Evolutionary conservation across 2,113 vertebrate genomes (phyloP).

Genomic region (Clupea harengus): DNA sequence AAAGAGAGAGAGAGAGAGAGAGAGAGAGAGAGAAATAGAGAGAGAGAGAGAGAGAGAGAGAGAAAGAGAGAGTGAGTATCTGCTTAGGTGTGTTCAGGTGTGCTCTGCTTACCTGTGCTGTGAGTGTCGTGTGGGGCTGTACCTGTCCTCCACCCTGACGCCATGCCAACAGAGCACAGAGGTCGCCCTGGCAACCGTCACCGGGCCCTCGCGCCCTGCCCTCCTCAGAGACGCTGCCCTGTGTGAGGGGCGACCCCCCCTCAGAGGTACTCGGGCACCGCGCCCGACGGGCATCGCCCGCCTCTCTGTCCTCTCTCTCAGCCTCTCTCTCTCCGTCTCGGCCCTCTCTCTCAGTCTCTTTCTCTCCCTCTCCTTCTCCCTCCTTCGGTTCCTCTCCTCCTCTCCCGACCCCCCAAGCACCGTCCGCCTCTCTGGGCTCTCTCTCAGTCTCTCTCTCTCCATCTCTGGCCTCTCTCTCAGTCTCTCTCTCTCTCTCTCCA

Average conservation of each 20-base stretch:
- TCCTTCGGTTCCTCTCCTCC: slow-evolving; percentile 22
- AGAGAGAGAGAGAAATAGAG: background rate
- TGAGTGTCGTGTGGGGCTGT: slow-evolving; percentile 40
- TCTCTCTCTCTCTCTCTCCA: background rate
- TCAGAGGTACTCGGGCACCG: slow-evolving; percentile 22
- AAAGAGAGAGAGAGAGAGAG: background rate
- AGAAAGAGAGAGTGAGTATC: background rate
- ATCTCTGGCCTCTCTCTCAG: background rate
- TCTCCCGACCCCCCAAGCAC: slow-evolving; percentile 53
- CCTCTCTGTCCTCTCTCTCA: background rate
- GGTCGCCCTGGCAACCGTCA: background rate
- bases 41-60: background rate
- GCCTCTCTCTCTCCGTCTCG: background rate
- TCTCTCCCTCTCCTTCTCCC: background rate
- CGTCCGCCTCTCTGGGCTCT: background rate
- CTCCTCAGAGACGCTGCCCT: slow-evolving; percentile 26
- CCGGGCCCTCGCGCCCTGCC: slow-evolving; percentile 26
- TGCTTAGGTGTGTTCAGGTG: background rate
- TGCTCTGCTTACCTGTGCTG: slow-evolving; percentile 54
- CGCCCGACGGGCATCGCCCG: slow-evolving; percentile 50
- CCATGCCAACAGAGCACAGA: slow-evolving; percentile 58
- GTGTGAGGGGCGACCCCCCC: slow-evolving; percentile 7
- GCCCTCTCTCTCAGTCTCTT: background rate
- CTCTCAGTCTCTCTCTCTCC: background rate
- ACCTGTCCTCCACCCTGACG: slow-evolving; percentile 47